These are phyloP conservation scores for Nannospalax galili DNA, from an alignment of 2,113 vertebrate genomes.

Conservation along the genomic window DNA sequence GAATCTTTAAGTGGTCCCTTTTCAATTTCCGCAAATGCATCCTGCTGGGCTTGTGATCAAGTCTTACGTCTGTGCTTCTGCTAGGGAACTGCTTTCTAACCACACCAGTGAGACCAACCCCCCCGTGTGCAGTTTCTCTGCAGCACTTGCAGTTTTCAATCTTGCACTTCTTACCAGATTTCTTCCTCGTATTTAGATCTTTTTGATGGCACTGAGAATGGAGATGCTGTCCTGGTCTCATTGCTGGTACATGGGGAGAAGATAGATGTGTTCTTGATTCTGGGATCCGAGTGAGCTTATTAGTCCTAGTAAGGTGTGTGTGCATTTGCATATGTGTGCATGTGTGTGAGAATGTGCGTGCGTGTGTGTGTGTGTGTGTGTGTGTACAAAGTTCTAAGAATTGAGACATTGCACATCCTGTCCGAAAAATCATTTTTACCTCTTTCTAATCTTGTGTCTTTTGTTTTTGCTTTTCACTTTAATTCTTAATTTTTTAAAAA, in stretches of 20 bases:
- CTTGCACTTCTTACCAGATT: not conserved
- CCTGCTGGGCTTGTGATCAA: not conserved
- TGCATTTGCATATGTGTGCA: not conserved
- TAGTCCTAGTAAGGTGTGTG: not conserved
- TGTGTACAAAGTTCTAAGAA: too few relatives aligned
- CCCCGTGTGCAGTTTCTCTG: not conserved
- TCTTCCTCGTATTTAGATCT: too few relatives aligned
- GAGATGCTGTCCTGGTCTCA: too few relatives aligned
- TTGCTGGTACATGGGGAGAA: not conserved
- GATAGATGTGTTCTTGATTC: not conserved
- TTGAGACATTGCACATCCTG: not conserved
- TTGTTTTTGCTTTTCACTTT: constrained; percentile 38
- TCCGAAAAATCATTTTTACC: not conserved
- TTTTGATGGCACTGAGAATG: too few relatives aligned
- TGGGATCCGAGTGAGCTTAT: not conserved
- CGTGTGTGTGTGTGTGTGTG: not conserved
- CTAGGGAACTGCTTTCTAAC: not conserved
- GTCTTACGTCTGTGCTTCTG: not conserved
- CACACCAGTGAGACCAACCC: not conserved
- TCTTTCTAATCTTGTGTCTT: not conserved
- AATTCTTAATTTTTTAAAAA: constrained; percentile 2
- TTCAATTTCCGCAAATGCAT: constrained; percentile 18
- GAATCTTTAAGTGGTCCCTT: constrained; percentile 30
- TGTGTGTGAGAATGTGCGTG: not conserved
- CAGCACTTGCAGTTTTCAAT: not conserved